Evolutionary conservation across 2,888 invertebrate species (phyloP), one percentile per base, ranked within the genome.

Genomic region (Eupithecia insigniata): DNA sequence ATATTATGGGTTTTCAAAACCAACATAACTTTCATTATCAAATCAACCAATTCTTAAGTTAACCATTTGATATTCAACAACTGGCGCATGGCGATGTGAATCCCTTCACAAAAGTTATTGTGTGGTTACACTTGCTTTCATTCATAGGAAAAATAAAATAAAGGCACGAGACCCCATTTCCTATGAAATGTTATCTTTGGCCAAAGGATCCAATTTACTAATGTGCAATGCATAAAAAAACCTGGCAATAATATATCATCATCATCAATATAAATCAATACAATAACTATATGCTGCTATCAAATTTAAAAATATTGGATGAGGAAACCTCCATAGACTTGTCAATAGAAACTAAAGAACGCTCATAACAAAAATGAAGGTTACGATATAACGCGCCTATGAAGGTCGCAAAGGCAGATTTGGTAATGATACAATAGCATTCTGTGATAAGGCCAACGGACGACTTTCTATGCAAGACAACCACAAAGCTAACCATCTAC

Each of bases 401-500:
- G 10, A 22, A 51, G 51, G 22, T 22, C 22, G 10, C n/a, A 10
- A 51, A 51, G n/a, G 10, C 22, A 51, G 51, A 22, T 51, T 22
- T 10, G 10, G 10, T 51, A 22, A 22, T 22, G 51, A 51, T 22
- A 51, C 51, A 51, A 51, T 51, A 62, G 36, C n/a, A 34, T 62
- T 62, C n/a, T 10, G 22, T 62, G 22, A 62, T 36, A 36, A 36
- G 34, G 32, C 10, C 22, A 62, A 62, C 62, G 2, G 18, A 43
- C 2, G 62, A 62, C n/a, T 8, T 62, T 67, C 18, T 73, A 78
- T 69, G 64, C 74, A 77, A 71, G 76, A 84, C 81, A 73, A 77
- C 73, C 80, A 83, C 84, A 82, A 77, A 83, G 82, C 84, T 70
- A 77, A 77, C 72, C 73, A 76, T 76, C 69, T 75, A 78, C 80